These are phyloP conservation scores for Agriopis leucophaearia DNA, from an alignment of 2,888 invertebrate genomes.

Conservation along the genomic window DNA sequence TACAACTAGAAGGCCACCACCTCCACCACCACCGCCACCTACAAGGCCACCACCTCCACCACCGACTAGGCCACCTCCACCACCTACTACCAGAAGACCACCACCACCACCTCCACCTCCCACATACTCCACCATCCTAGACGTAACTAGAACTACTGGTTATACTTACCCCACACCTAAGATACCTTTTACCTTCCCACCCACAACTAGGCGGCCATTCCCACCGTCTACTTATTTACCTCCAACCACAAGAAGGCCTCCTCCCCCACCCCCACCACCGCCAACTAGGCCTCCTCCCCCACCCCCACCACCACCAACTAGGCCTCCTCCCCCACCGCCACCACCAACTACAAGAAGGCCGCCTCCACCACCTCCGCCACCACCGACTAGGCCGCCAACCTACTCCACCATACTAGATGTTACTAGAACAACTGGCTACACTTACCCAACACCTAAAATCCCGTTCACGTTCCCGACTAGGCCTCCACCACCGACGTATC, in stretches of 20 bases:
- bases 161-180: constrained; percentile 61
- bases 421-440: constrained; percentile 63
- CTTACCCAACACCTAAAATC: constrained; percentile 57
- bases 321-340: constrained; percentile 34
- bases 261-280: constrained; percentile 48
- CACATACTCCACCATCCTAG: constrained; percentile 42
- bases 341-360: constrained; percentile 50
- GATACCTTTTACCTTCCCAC: constrained; percentile 48
- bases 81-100: constrained; percentile 34
- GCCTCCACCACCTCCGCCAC: constrained; percentile 48
- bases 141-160: constrained; percentile 57
- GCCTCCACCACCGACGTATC: constrained; percentile 37
- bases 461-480: constrained; percentile 50
- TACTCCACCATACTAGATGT: constrained; percentile 45
- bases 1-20: constrained; percentile 39
- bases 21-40: constrained; percentile 46
- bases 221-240: constrained; percentile 48
- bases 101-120: constrained; percentile 39
- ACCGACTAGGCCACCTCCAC: constrained; percentile 42
- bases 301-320: constrained; percentile 37
- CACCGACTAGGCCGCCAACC: constrained; percentile 44
- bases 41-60: constrained; percentile 40
- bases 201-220: constrained; percentile 44
- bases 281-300: constrained; percentile 43
- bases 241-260: constrained; percentile 43